Base-by-base conservation (phyloP, 2,113 vertebrate genomes). In the Oncorhynchus kisutch region DNA sequence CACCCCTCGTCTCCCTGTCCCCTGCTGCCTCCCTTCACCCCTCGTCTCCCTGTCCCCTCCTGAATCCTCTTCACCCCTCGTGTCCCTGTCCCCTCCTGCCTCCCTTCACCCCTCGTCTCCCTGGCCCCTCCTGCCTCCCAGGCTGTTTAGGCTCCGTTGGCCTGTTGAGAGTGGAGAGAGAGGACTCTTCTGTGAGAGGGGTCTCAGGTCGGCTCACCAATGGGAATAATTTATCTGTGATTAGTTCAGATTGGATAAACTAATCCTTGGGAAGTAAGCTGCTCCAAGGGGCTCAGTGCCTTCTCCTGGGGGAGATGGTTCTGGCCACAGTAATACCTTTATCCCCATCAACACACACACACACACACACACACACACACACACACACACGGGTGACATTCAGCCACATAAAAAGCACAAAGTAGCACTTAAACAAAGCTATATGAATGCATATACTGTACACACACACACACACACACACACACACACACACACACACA, bases 161-260 rank as follows among this genome's bases (percentile, higher is more conserved):
- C 45, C 75, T 77, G 49, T 81, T 74, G 79, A 76, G 74, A 78
- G 72, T 81, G 67, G 64, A 45, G 39, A 12, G 39, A 45, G 39
- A 31, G 70, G 76, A 71, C 62, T 73, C 70, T 82, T 78, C 34
- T 45, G 39, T 80, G 80, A 79, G 80, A 77, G 68, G 34, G 72
- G 67, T 81, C 72, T 85, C 84, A 78, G 91, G 88, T 72, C 80
- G 86, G 81, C 87, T 91, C 84, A 93, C 88, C 95, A 87, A 92
- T 93, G 93, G 93, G 92, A 94, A 94, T 2, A 9, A 87, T 94
- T 95, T 96, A 96, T 94, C 91, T 92, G 91, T 87, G 92, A 96
- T 96, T 96, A 96, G 94, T 91, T 89, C 91, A 93, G 94, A 96
- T 95, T 95, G 93, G 89, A 93, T 89, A 85, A 94, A 94, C 92